A percentile compares a stretch with the other conserved stretches of the same genome.
Evolutionary conservation across 1,140 invertebrate species (phyloP).

Genomic region (Drosophila sechellia): DNA sequence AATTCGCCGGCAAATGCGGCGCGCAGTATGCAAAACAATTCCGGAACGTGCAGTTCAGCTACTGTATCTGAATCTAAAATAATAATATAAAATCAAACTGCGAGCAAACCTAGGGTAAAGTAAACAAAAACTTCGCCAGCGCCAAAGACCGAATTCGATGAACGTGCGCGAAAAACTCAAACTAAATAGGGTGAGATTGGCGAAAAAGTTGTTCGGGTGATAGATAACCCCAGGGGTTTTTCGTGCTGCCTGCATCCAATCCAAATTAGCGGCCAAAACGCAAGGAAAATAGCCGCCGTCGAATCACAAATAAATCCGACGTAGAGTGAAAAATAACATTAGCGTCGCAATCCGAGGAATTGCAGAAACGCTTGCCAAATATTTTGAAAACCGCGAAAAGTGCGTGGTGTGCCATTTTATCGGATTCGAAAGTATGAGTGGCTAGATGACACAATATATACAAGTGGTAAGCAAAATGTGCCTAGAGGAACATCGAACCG

Average conservation of each 20-base stretch:
- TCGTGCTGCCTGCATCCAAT: slow-evolving; percentile 42
- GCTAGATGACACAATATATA: slow-evolving; percentile 39
- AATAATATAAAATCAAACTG: not conserved
- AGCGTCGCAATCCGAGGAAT: slow-evolving; percentile 48
- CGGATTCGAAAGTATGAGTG: slow-evolving; percentile 21
- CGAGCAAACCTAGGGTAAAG: slow-evolving; percentile 10
- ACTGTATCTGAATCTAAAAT: slow-evolving; percentile 2
- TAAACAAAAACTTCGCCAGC: slow-evolving; percentile 25
- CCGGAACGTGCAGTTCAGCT: slow-evolving; percentile 76
- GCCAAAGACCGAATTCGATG: slow-evolving; percentile 16
- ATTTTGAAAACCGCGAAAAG: slow-evolving; percentile 75
- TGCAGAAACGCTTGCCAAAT: slow-evolving; percentile 65
- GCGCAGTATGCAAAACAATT: slow-evolving; percentile 79
- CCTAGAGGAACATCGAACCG: too few species aligned
- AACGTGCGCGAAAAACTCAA: slow-evolving; percentile 11
- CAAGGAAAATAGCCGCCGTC: slow-evolving; percentile 48
- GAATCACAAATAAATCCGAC: slow-evolving; percentile 65
- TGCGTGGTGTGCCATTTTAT: slow-evolving; percentile 59
- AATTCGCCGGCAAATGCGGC: slow-evolving; percentile 74
- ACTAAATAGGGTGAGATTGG: not conserved
- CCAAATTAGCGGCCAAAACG: slow-evolving; percentile 66
- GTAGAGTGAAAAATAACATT: slow-evolving; percentile 69
- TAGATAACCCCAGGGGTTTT: slow-evolving; percentile 10
- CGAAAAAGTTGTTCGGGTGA: not conserved
- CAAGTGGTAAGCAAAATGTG: slow-evolving; percentile 57